Percentiles rank a stretch among this genome's conserved stretches.
Evolutionary conservation across 2,888 invertebrate genomes (phyloP).

Genomic region (Drosophila pegasa): DNA sequence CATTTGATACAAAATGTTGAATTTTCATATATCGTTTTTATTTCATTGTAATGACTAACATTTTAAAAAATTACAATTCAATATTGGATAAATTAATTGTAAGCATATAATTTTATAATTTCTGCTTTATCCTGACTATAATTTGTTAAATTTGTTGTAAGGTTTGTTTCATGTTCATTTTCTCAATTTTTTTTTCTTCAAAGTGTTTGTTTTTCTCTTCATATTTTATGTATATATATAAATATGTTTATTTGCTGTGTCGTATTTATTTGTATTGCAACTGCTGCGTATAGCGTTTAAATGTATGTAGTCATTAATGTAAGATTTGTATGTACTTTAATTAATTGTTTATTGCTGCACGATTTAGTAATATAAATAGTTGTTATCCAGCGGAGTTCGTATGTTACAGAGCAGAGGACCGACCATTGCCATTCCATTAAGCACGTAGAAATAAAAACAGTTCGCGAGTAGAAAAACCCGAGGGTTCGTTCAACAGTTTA

Average conservation of each 20-base stretch:
- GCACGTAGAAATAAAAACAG: constrained; percentile 27
- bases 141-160: constrained; percentile 67
- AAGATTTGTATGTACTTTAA: constrained; percentile 57
- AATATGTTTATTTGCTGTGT: constrained; percentile 19
- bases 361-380: constrained; percentile 47
- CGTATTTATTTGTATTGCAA: constrained; percentile 49
- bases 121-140: constrained; percentile 70
- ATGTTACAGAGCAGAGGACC: constrained; percentile 42
- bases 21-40: constrained; percentile 69
- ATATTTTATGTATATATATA: constrained; percentile 4
- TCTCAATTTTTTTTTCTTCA: constrained; percentile 71
- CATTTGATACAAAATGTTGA: constrained; percentile 32
- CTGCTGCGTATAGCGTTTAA: constrained; percentile 55
- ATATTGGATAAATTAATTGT: constrained; percentile 78
- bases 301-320: constrained; percentile 78
- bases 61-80: constrained; percentile 80
- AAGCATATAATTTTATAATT: constrained; percentile 63
- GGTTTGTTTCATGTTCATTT: constrained; percentile 72
- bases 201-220: constrained; percentile 52
- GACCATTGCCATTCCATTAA: constrained; percentile 29
- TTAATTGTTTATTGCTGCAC: constrained; percentile 50
- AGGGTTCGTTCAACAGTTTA: constrained; percentile 16
- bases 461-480: constrained; percentile 45
- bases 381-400: constrained; percentile 41
- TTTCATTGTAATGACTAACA: constrained; percentile 79